Percentiles rank a stretch among this genome's conserved stretches.
Conservation (phyloP, 1,140 invertebrate species). For the Papilio polytes region DNA sequence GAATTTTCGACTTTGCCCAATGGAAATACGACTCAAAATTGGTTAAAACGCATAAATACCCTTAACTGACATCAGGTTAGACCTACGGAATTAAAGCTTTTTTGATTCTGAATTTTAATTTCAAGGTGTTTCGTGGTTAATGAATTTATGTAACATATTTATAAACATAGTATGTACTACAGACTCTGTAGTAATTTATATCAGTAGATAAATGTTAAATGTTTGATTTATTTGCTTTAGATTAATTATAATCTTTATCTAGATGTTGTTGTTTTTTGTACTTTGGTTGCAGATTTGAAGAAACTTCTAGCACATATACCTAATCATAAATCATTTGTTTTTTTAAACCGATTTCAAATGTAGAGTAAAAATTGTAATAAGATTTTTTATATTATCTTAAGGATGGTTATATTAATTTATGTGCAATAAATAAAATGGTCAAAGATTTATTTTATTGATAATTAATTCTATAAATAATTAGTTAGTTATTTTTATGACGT, state of each 20-base stretch:
- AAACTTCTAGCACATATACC: not conserved
- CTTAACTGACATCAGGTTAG: not conserved
- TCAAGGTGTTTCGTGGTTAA: not conserved
- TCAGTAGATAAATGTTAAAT: not conserved
- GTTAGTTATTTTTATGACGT: no score
- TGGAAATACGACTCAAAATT: constrained; percentile 30
- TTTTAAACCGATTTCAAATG: not conserved
- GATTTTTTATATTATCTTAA: no score
- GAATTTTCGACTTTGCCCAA: constrained; percentile 21
- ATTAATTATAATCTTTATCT: no score
- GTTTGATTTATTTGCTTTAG: not conserved
- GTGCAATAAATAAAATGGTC: no score
- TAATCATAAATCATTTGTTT: not conserved
- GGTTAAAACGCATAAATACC: not conserved
- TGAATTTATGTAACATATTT: not conserved
- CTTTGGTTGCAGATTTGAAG: not conserved
- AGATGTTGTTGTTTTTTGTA: no score
- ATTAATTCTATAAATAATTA: no score
- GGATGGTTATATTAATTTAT: no score
- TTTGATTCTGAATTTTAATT: not conserved
- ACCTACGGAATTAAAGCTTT: not conserved
- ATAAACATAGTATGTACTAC: no score
- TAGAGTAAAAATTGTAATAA: no score
- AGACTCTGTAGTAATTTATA: not conserved
- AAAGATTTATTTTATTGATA: no score